Evolutionary conservation across 2,888 invertebrate genomes (phyloP), one percentile per base, ranked within the genome.

Genomic region (Nephrotoma flavescens): DNA sequence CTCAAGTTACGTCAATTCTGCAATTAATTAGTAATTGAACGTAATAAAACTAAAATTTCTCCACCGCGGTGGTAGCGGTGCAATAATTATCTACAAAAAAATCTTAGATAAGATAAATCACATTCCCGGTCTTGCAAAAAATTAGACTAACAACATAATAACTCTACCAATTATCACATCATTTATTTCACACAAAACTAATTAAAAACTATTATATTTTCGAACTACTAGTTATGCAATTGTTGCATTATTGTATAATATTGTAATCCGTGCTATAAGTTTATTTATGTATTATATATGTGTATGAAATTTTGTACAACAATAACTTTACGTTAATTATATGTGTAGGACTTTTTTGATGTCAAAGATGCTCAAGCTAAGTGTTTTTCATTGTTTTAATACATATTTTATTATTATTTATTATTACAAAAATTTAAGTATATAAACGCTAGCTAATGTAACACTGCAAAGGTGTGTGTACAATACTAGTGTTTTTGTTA

Each of bases 271-370:
- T 44, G 44, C 6, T 31, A 31, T 31, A 19, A 31, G 31, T 45
- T 11, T 45, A 12, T 7, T 45, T 11, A 12, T 45, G 12, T 45
- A 45, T 11, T 19, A 3, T 45, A 45, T 45, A 45, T 45, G 12
- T 11, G 9, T 45, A 45, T 87, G 11, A 15, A 45, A 84, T 31
- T 86, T 45, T 83, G 71, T 85, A 86, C 19, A 87, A 45, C 44
- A 85, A 88, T 45, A 86, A 84, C 86, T 86, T 83, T 71, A 12
- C 45, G 86, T 86, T 84, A 86, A 86, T 87, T 86, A 86, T n/a
- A n/a, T n/a, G n/a, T n/a, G n/a, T n/a, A n/a, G n/a, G n/a, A n/a
- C n/a, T n/a, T n/a, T n/a, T n/a, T n/a, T n/a, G n/a, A n/a, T n/a
- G n/a, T n/a, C n/a, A n/a, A n/a, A n/a, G n/a, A n/a, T n/a, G n/a